phyloP scores from a whole-genome alignment of 2,113 vertebrate species.

The Burhinus oedicnemus region DNA sequence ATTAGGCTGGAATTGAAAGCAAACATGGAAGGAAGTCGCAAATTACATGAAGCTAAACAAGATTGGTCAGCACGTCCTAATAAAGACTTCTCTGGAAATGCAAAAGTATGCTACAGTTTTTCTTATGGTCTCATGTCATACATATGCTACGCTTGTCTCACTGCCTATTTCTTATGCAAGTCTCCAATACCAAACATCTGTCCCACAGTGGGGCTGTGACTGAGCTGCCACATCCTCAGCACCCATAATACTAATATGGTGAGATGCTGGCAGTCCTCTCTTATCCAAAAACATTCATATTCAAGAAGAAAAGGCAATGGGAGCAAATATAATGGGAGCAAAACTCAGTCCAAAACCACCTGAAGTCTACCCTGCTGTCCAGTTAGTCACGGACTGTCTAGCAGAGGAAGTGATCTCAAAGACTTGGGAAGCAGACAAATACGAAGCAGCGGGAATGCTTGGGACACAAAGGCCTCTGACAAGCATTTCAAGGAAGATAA shows the following conservation, averaged over 20 bases:
- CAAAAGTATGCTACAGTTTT: neutral
- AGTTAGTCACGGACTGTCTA: neutral
- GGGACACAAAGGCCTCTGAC: neutral
- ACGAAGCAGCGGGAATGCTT: neutral
- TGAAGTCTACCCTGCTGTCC: neutral
- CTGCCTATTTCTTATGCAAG: neutral
- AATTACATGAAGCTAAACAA: neutral
- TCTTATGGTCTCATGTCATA: neutral
- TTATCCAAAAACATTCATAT: neutral
- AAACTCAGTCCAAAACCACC: neutral
- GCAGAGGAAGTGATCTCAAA: neutral
- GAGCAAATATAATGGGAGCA: neutral
- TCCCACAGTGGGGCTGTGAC: neutral
- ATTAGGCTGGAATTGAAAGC: neutral
- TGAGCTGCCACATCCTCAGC: neutral
- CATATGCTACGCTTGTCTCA: neutral
- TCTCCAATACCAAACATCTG: neutral
- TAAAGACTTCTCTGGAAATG: neutral
- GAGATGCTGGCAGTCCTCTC: neutral
- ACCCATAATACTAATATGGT: neutral
- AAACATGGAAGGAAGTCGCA: neutral
- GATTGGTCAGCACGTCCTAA: neutral
- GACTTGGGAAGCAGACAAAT: neutral
- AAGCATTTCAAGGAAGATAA: neutral
- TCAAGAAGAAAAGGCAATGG: neutral